Evolutionary conservation across 2,113 vertebrate genomes (phyloP), one percentile per base, ranked within the genome.

Genomic region (Perca fluviatilis): DNA sequence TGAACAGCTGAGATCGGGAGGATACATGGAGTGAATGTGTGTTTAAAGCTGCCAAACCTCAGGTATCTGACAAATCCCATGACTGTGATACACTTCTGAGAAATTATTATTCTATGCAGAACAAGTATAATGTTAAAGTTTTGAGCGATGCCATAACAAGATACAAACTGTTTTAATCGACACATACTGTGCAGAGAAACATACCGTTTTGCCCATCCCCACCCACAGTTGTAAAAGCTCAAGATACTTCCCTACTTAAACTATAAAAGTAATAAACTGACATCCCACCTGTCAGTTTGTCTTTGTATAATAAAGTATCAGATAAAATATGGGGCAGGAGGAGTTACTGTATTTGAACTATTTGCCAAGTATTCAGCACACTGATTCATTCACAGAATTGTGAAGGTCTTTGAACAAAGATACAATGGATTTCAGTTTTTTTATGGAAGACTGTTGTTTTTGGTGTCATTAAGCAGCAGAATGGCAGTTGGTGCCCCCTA

Each of bases 401-500:
- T 46, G 12, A 74, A 25, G 50, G 27, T 50, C 16, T 71, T 43
- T 58, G 6, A 63, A 49, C 11, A 40, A 50, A 67, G 16, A n/a
- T 18, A 25, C 2, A 27, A 27, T 14, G 12, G 25, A 61, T 77
- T 46, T 63, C n/a, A 71, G 13, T 3, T 10, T 4, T 3, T 10
- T 4, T 14, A 1, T 43, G 6, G 47, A 18, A 7, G 25, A 25
- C 67, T 23, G 16, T 49, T 0, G 63, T 27, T 51, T 68, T 33
- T 66, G 33, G 14, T 62, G 47, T 61, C 33, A 21, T 36, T 1
- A 27, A 72, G 36, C 21, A 67, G 46, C 50, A 27, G 3, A 12
- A 1, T 79, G 51, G 65, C 23, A 30, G 51, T 25, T 80, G 58
- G 51, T 14, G 5, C 85, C 83, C 67, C 14, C 71, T 49, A 70